phyloP scores from a whole-genome alignment of 2,888 invertebrate genomes.

The Mythimna pallens region DNA sequence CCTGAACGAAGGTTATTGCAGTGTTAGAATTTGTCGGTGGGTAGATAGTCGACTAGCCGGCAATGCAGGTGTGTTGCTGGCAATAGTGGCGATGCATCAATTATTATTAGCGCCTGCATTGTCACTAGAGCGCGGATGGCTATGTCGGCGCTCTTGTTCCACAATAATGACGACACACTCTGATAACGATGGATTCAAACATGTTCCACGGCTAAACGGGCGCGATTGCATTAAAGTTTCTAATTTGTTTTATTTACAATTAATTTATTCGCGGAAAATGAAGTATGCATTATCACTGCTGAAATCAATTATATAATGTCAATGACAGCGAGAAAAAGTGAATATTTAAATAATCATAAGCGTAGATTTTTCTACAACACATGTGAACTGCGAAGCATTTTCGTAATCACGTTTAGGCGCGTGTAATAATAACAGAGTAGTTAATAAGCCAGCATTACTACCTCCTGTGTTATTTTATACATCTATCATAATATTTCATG shows the following conservation, averaged over 20 bases:
- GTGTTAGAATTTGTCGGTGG: not conserved
- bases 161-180: slow-evolving; percentile 86
- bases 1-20: not conserved
- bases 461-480: slow-evolving; percentile 31
- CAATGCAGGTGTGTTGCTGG: slow-evolving; percentile 31
- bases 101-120: slow-evolving; percentile 58
- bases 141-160: slow-evolving; percentile 73
- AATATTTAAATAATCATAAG: slow-evolving; percentile 10
- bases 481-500: slow-evolving; percentile 59
- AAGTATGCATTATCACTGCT: not conserved
- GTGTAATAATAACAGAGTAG: slow-evolving; percentile 22
- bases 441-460: slow-evolving; percentile 8
- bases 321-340: slow-evolving; percentile 26
- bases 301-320: slow-evolving; percentile 5
- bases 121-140: slow-evolving; percentile 78
- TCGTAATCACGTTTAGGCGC: slow-evolving; percentile 29
- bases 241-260: slow-evolving; percentile 51
- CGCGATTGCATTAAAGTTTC: slow-evolving; percentile 59
- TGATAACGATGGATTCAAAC: slow-evolving; percentile 82
- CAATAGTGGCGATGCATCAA: slow-evolving; percentile 26
- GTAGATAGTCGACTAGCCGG: not conserved
- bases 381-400: slow-evolving; percentile 11
- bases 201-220: slow-evolving; percentile 66
- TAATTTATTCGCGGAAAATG: slow-evolving; percentile 41
- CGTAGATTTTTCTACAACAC: slow-evolving; percentile 21